Base-by-base conservation (phyloP, 2,888 invertebrate genomes). In the Mesoligia furuncula region DNA sequence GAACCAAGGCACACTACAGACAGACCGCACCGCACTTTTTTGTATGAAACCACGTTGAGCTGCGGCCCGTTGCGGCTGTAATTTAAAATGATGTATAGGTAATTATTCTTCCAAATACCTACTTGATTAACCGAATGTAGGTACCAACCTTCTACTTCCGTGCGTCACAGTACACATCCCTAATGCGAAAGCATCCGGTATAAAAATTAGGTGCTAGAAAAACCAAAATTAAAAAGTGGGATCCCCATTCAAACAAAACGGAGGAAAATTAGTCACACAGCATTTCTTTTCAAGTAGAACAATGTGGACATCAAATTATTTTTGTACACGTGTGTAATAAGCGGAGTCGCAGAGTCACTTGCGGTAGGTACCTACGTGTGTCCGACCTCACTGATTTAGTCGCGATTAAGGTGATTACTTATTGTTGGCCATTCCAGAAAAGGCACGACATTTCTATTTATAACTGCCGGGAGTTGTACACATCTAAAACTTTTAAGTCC, bases 381-480 rank as follows among this genome's bases (percentile, higher is more conserved):
- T 31, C 75, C 79, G 45, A 54, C 83, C 75, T 81, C 79, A 77
- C 88, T 73, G 90, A 88, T 87, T 87, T 86, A 87, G 81, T 39
- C 81, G 64, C 73, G 83, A 86, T 90, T 87, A 88, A 81, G 76
- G 62, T 62, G 77, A 85, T 87, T 84, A 86, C 61, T 42, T 57
- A 75, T 79, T 76, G 85, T 77, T 66, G 64, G 59, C 69, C 64
- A 88, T 89, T 88, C 87, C 87, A 86, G 84, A 73, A 72, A 76
- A 78, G 61, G 45, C 70, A 80, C 82, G 85, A 90, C 90, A 91
- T 81, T 51, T 81, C 82, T 90, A 90, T 90, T 89, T 88, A 81
- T 87, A 88, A 15, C 64, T 59, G 27, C 4, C 59, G 54, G 54
- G 72, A 70, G 70, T 7, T 24, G n/a, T 61, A 75, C 42, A 57